phyloP scores from a whole-genome alignment of 2,888 invertebrate species.

The Leptopilina syphax region DNA sequence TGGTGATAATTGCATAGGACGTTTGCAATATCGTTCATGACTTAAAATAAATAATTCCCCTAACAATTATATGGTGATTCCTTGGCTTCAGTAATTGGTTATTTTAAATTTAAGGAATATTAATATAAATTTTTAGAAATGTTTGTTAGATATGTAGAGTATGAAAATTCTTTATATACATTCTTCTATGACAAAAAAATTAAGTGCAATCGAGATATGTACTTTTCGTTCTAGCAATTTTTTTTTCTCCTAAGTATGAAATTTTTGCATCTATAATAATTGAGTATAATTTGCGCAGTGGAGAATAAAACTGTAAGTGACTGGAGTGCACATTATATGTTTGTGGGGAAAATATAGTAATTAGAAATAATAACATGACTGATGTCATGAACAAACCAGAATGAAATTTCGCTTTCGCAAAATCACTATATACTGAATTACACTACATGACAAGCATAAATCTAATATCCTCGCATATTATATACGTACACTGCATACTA shows the following conservation, averaged over 20 bases:
- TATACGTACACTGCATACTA: no score
- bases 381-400: not conserved
- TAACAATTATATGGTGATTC: no score
- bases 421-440: conserved; percentile 1
- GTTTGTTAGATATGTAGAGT: not conserved
- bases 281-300: not conserved
- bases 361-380: conserved; percentile 29
- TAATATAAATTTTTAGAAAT: no score
- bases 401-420: conserved; percentile 24
- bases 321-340: not conserved
- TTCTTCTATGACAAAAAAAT: not conserved
- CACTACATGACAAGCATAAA: not conserved
- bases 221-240: not conserved
- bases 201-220: not conserved
- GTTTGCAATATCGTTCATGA: no score
- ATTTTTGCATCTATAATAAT: not conserved
- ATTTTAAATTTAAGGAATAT: no score
- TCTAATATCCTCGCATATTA: not conserved
- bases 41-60: no score
- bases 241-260: not conserved
- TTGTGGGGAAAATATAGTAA: not conserved
- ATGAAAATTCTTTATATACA: not conserved
- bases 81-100: no score
- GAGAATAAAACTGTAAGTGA: not conserved
- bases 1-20: no score